A percentile compares a stretch with the other conserved stretches of the same genome.
phyloP scores from a whole-genome alignment of 2,797 vertebrate genomes.

The Propithecus perrieri region DNA sequence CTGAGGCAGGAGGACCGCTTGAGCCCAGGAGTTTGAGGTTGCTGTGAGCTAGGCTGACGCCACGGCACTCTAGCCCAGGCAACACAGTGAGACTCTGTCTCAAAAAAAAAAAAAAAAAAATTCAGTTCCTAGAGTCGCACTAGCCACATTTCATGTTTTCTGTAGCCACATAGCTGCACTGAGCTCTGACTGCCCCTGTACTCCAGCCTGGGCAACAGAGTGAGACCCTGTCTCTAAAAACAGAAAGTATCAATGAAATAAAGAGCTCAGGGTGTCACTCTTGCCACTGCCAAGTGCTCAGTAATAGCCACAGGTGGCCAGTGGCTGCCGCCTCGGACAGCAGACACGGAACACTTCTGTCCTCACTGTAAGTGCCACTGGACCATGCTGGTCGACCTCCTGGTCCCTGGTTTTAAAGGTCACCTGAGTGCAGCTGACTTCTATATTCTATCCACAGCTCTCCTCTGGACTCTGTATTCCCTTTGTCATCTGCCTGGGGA shows the following conservation, averaged over 20 bases:
- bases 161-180: no score
- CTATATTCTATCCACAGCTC: neutral
- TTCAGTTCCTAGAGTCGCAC: neutral
- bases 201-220: no score
- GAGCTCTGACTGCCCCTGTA: no score
- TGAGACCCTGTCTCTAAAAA: neutral
- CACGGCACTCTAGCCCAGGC: no score
- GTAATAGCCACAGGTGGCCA: neutral
- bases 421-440: neutral
- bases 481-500: neutral
- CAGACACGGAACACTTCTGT: neutral
- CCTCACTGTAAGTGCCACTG: neutral
- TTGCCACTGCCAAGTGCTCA: accelerated
- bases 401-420: neutral
- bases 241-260: neutral
- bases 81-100: no score
- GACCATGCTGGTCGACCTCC: neutral
- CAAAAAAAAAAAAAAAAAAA: no score
- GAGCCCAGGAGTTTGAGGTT: no score
- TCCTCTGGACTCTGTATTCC: neutral
- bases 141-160: neutral
- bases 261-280: neutral
- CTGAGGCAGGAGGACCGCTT: no score
- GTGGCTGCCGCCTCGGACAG: accelerated
- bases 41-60: no score